phyloP scores from a whole-genome alignment of 2,888 invertebrate genomes.

The Mayetiola destructor region DNA sequence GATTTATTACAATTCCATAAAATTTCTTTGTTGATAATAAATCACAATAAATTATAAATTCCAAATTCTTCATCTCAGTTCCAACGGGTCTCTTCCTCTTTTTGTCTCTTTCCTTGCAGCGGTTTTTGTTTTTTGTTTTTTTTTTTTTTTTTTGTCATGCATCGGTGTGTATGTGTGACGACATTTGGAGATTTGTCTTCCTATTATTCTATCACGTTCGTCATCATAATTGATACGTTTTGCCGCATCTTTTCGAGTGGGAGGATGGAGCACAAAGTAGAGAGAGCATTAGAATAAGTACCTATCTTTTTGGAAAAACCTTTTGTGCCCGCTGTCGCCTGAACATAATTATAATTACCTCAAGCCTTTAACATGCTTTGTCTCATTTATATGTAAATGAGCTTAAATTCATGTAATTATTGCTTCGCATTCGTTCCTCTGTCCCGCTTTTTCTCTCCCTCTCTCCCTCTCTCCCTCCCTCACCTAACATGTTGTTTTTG shows the following conservation, averaged over 20 bases:
- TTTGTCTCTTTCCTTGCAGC: too few species aligned
- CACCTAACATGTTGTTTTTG: too few species aligned
- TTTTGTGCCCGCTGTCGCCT: slow-evolving; percentile 15
- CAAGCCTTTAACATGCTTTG: slow-evolving; percentile 16
- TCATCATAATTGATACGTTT: too few species aligned
- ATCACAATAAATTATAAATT: slow-evolving; percentile 14
- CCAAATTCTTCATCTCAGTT: slow-evolving; percentile 3
- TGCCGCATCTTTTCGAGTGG: background rate
- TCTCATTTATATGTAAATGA: slow-evolving; percentile 17
- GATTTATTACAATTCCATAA: slow-evolving; percentile 13
- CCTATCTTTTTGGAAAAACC: slow-evolving; percentile 11
- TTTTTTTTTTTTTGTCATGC: background rate
- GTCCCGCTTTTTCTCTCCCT: slow-evolving; percentile 10
- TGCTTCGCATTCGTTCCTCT: slow-evolving; percentile 16
- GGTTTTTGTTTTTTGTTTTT: background rate
- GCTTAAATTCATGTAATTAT: slow-evolving; percentile 17
- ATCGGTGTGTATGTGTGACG: background rate
- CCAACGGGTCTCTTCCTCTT: too few species aligned
- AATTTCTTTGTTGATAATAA: slow-evolving; percentile 14
- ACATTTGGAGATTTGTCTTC: background rate
- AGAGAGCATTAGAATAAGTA: background rate
- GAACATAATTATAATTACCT: slow-evolving; percentile 16
- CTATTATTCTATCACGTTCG: too few species aligned
- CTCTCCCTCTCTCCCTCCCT: too few species aligned
- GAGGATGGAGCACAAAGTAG: too few species aligned